Conservation (phyloP, 2,113 vertebrate species). For the Poeciliopsis retropinna region DNA sequence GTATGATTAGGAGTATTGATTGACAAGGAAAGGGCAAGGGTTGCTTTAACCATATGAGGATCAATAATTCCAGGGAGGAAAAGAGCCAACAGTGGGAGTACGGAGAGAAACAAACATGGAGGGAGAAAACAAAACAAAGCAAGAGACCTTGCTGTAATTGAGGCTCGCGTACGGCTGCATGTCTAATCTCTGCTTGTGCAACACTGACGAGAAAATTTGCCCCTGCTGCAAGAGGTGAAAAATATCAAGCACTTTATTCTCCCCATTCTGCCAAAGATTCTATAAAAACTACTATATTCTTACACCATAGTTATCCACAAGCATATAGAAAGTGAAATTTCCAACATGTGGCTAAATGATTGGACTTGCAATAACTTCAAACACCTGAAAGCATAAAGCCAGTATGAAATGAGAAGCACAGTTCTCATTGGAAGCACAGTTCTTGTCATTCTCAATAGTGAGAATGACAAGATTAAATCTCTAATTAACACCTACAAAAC, state of each 20-base stretch:
- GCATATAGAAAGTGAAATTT: neutral
- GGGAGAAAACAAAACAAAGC: neutral
- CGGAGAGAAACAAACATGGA: neutral
- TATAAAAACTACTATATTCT: neutral
- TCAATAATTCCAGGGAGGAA: conserved; percentile 1
- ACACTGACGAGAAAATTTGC: conserved; percentile 5
- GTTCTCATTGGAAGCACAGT: no score
- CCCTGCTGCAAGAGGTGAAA: neutral
- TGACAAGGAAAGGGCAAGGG: conserved; percentile 28
- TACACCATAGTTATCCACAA: neutral
- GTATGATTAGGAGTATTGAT: conserved; percentile 29
- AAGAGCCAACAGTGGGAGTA: neutral
- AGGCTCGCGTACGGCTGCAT: neutral
- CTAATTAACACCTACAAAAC: no score
- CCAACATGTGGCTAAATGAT: neutral
- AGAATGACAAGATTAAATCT: no score
- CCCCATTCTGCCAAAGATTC: neutral
- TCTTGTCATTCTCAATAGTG: no score
- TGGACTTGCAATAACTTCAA: neutral
- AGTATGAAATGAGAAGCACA: no score
- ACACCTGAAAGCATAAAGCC: no score
- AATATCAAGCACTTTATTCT: neutral
- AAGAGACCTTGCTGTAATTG: neutral
- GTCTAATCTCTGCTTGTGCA: neutral
- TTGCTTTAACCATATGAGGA: conserved; percentile 44